These are phyloP conservation scores for Daubentonia madagascariensis DNA, from an alignment of 2,113 vertebrate genomes.

Conservation along the genomic window DNA sequence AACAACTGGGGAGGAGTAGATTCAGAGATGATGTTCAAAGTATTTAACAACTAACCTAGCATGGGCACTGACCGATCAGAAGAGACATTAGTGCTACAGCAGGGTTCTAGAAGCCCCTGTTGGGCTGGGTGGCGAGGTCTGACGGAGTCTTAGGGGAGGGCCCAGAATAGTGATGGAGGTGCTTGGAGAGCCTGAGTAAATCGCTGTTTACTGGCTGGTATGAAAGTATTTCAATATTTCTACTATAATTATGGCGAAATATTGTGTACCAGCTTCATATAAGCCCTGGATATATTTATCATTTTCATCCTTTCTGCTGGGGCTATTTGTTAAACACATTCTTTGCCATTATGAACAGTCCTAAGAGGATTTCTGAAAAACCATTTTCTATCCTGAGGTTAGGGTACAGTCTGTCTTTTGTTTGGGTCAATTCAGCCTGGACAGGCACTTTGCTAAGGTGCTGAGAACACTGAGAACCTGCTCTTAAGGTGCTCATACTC, in stretches of 20 bases:
- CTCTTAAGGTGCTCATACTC: neutral
- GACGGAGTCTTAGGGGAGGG: neutral
- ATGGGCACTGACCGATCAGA: neutral
- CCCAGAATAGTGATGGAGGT: neutral
- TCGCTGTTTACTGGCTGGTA: neutral
- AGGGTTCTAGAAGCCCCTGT: neutral
- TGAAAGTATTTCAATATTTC: slow-evolving; percentile 7
- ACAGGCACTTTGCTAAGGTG: neutral
- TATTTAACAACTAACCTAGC: neutral
- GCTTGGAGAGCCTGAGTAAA: neutral
- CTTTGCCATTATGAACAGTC: neutral
- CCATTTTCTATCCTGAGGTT: neutral
- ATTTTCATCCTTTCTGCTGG: neutral
- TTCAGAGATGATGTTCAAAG: neutral
- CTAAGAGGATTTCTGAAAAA: neutral
- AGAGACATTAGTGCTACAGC: neutral
- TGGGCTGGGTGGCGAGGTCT: neutral
- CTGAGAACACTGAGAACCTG: neutral
- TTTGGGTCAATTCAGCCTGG: neutral
- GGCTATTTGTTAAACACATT: neutral
- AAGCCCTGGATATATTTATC: neutral
- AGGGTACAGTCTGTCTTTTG: neutral
- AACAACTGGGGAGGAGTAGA: neutral
- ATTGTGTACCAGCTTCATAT: neutral
- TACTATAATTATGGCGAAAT: neutral